phyloP scores from a whole-genome alignment of 1,140 invertebrate species.

The Pachypsylla venusta region DNA sequence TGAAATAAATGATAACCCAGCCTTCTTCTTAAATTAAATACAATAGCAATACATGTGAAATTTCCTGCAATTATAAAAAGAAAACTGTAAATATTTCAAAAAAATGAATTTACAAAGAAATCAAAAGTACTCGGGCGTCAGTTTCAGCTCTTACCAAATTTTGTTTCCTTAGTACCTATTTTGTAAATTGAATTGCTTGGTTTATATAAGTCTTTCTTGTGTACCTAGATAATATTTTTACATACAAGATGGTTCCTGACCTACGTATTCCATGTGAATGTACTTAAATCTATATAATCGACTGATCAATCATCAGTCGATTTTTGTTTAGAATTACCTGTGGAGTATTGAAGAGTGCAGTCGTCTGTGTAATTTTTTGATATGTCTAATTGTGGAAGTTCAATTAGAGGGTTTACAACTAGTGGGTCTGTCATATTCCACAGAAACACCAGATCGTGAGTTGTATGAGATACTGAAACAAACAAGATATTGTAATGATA shows the following conservation, averaged over 20 bases:
- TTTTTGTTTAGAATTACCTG: conserved; percentile 45
- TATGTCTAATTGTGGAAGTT: conserved; percentile 72
- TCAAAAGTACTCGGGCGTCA: neutral
- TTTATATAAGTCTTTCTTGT: too few species aligned
- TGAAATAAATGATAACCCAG: conserved; percentile 79
- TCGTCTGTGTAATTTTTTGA: conserved; percentile 74
- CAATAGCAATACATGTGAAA: conserved; percentile 72
- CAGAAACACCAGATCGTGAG: conserved; percentile 67
- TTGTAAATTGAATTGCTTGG: too few species aligned
- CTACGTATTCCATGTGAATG: too few species aligned
- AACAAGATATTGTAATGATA: too few species aligned
- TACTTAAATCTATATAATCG: too few species aligned
- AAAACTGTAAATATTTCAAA: neutral
- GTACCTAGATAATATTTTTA: too few species aligned
- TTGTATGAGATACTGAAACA: conserved; percentile 61
- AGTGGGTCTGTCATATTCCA: conserved; percentile 78
- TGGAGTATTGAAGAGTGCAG: conserved; percentile 76
- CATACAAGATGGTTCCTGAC: too few species aligned
- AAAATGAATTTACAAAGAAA: neutral
- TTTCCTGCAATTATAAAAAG: conserved; percentile 41
- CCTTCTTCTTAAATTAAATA: conserved; percentile 65
- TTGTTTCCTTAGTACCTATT: too few species aligned
- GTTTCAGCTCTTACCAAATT: too few species aligned
- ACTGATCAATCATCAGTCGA: too few species aligned
- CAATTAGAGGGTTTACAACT: conserved; percentile 71